Base-by-base conservation (phyloP, 2,888 invertebrate species). In the Caenorhabditis sulstoni region DNA sequence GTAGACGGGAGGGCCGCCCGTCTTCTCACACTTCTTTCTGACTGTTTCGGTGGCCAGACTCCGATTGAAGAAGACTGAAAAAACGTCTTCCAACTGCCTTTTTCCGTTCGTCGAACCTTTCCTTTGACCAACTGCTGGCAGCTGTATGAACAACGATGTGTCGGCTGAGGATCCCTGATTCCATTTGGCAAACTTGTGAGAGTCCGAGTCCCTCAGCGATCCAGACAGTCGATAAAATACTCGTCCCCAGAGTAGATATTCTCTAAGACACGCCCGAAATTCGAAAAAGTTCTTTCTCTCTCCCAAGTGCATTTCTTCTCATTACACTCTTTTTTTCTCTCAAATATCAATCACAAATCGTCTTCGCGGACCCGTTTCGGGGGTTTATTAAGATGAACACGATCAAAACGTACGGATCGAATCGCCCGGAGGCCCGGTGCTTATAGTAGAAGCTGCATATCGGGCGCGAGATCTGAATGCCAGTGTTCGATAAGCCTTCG, bases 171-270 rank as follows among this genome's bases (percentile, higher is more conserved):
- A n/a, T n/a, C n/a, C n/a, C 22, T 14, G 18, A 20, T 4, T 41
- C 41, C 55, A 55, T 41, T 57, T 57, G 57, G 20, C 57, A 57
- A 57, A 44, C 18, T 44, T 8, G 41, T 8, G 23, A 44, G 12
- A 37, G 9, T 37, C 14, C 18, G n/a, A 22, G 58, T 62, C 18
- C 18, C 35, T 47, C 49, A 49, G 29, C 23, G 67, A 67, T 67
- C 58, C 53, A 59, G 68, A 59, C 68, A 53, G 52, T 39, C 41
- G 67, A 68, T 68, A 59, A 66, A 49, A 23, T 7, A 29, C 29
- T 29, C 29, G 29, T 29, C 29, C 14, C n/a, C 49, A 18, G 35
- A 44, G 39, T 2, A 68, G 68, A 68, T 68, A 59, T 44, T 68
- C 68, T 23, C 18, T 68, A 61, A 68, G 68, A 68, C 59, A 61